These are phyloP conservation scores for Eurois occulta DNA, from an alignment of 2,888 invertebrate species.

Conservation along the genomic window DNA sequence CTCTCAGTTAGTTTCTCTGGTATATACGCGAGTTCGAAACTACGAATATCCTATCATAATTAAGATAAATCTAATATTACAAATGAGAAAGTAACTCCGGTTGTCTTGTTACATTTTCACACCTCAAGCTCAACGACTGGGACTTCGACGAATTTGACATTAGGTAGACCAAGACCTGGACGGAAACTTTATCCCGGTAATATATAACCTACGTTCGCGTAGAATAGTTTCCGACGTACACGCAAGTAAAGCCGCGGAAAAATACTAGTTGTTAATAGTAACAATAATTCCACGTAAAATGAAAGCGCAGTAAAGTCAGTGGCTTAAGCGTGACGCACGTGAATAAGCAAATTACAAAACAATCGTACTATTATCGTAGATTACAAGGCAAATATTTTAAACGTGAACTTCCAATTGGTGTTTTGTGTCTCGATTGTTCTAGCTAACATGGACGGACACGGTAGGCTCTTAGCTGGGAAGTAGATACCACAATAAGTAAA, in stretches of 20 bases:
- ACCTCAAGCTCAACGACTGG: not conserved
- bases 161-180: not conserved
- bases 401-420: slow-evolving; percentile 20
- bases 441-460: not conserved
- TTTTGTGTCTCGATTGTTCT: slow-evolving; percentile 18
- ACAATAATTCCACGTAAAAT: slow-evolving; percentile 20
- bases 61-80: not conserved
- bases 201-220: not conserved
- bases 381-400: slow-evolving; percentile 39
- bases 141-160: not conserved
- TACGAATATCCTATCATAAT: not conserved
- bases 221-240: not conserved
- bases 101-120: not conserved
- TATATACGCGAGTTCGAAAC: not conserved
- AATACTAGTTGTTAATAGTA: not conserved
- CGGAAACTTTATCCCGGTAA: not conserved
- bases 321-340: slow-evolving; percentile 54
- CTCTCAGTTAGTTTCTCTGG: not conserved
- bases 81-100: not conserved
- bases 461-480: not conserved
- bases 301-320: slow-evolving; percentile 34
- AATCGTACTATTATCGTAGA: slow-evolving; percentile 37
- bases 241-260: not conserved
- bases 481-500: not conserved
- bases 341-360: slow-evolving; percentile 38